Base-by-base conservation (phyloP, 2,797 vertebrate genomes). In the Etheostoma nigrum region DNA sequence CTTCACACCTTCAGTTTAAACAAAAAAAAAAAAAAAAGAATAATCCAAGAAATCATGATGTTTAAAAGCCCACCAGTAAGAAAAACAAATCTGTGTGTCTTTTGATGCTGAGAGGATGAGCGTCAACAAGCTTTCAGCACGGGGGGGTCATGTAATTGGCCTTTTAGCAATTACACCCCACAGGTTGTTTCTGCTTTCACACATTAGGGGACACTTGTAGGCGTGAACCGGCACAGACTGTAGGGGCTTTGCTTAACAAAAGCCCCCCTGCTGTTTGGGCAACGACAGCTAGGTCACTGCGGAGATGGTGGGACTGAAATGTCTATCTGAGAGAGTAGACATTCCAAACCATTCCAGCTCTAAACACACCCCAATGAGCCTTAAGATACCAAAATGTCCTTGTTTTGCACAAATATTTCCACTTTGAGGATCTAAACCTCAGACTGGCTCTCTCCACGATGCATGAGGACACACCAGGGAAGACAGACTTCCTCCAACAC, bases 401-500 rank as follows among this genome's bases (percentile, higher is more conserved):
- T n/a, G 15, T 19, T 36, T 13, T 25, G 5, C 4, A 6, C 45
- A 59, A 19, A 63, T 18, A n/a, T 42, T 45, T 30, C 13, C 44
- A 68, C 54, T 78, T 55, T 78, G 58, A 74, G 62, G 66, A 42
- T 52, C 3, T 52, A 1, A 47, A 55, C 19, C 66, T 27, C 9
- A 49, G 15, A 19, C 45, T 2, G 33, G 2, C 33, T 4, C 11
- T 1, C 1, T 16, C 49, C 10, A 0, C 36, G 60, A 52, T 14
- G 3, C 71, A 52, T 1, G 36, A 67, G 33, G 58, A 68, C 54
- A 36, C 53, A 30, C 6, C 44, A 11, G 42, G 49, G 61, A 74
- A 89, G 81, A 85, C 86, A 71, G 67, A 81, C 85, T 88, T 91
- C 91, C 84, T 85, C 67, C 25, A 23, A 91, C 86, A 90, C 88